phyloP scores from a whole-genome alignment of 2,113 vertebrate species.

The Burhinus oedicnemus region DNA sequence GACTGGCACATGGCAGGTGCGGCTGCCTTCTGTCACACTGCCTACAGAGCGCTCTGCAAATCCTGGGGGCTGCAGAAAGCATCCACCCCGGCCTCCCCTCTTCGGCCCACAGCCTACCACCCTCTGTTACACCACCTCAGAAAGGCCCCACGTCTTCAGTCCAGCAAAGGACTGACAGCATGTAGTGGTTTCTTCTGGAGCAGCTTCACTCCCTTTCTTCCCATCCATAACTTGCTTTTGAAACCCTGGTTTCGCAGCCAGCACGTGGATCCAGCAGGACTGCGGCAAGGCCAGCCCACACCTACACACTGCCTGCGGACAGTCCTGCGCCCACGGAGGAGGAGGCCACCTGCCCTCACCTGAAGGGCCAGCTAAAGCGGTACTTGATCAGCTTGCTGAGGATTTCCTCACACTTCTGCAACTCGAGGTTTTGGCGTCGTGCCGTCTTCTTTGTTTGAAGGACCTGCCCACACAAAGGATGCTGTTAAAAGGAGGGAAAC shows the following conservation, averaged over 20 bases:
- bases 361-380: slow-evolving; percentile 97
- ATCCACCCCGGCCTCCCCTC: background rate
- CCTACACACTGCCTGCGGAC: rapidly evolving
- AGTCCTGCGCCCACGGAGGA: background rate
- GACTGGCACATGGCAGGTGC: rapidly evolving
- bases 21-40: background rate
- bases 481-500: background rate
- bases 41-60: background rate
- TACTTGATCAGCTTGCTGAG: slow-evolving; percentile 91
- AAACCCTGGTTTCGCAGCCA: background rate
- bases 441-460: slow-evolving; percentile 82
- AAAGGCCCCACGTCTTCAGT: background rate
- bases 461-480: slow-evolving; percentile 76
- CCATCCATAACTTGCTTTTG: background rate
- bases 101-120: background rate
- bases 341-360: slow-evolving; percentile 71
- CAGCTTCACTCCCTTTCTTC: background rate
- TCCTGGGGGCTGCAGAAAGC: background rate
- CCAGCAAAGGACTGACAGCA: background rate
- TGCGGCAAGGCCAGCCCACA: background rate
- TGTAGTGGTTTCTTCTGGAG: background rate
- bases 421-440: slow-evolving; percentile 82
- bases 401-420: slow-evolving; percentile 94
- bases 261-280: background rate
- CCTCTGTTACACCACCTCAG: background rate